These are phyloP conservation scores for Turnix velox DNA, from an alignment of 2,113 vertebrate genomes.

Conservation along the genomic window DNA sequence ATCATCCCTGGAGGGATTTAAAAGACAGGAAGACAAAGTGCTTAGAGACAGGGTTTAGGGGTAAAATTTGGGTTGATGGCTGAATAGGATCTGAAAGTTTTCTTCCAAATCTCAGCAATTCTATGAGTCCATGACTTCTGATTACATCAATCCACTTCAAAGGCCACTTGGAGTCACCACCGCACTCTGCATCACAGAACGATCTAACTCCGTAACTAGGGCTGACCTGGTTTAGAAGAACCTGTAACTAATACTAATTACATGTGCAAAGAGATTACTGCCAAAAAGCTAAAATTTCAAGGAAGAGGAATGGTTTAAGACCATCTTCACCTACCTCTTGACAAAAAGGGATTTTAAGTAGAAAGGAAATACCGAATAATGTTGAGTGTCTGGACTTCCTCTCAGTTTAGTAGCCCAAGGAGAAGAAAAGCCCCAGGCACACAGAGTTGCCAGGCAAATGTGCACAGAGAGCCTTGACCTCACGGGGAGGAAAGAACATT, in stretches of 20 bases:
- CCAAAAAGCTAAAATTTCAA: not conserved
- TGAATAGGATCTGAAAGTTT: too few relatives aligned
- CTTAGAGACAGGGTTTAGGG: too few relatives aligned
- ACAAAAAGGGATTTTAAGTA: not conserved
- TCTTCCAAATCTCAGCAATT: too few relatives aligned
- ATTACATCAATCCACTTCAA: not conserved
- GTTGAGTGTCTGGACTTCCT: not conserved
- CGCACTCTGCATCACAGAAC: accelerated
- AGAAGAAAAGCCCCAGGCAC: not conserved
- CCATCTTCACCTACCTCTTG: not conserved
- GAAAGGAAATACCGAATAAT: not conserved
- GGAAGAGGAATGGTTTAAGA: not conserved
- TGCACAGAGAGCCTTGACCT: not conserved
- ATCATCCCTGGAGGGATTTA: too few relatives aligned
- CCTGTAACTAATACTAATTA: not conserved
- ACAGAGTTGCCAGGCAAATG: not conserved
- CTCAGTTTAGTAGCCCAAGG: not conserved
- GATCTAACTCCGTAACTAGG: not conserved
- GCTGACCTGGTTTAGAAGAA: not conserved
- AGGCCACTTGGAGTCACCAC: not conserved
- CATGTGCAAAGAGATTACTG: accelerated
- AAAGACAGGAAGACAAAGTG: too few relatives aligned
- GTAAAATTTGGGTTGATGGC: too few relatives aligned
- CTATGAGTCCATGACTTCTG: too few relatives aligned
- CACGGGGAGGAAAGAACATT: not conserved